These are phyloP conservation scores for Tyria jacobaeae DNA, from an alignment of 2,888 invertebrate species.

Conservation along the genomic window DNA sequence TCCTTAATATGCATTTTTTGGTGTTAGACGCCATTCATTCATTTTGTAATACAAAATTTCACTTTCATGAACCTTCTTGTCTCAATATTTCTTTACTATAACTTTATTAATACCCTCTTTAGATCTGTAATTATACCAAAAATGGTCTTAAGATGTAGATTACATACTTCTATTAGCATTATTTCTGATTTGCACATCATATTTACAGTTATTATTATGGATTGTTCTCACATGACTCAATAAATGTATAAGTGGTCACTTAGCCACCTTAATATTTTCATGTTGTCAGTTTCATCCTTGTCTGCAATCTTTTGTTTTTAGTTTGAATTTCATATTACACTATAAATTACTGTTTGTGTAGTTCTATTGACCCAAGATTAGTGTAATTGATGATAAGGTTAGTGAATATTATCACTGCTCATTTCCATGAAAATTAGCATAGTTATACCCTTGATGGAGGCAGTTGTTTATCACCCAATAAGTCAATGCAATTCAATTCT, in stretches of 20 bases:
- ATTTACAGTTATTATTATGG: neutral
- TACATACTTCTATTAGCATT: neutral
- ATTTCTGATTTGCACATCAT: neutral
- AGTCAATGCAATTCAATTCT: too few species aligned
- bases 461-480: too few species aligned
- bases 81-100: neutral
- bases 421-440: too few species aligned
- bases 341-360: too few species aligned
- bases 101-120: neutral
- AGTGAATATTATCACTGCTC: too few species aligned
- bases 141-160: neutral
- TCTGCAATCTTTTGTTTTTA: too few species aligned
- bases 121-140: neutral
- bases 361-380: too few species aligned
- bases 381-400: too few species aligned
- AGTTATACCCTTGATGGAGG: too few species aligned
- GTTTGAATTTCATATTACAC: too few species aligned
- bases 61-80: neutral
- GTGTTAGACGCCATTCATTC: neutral
- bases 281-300: neutral
- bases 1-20: neutral
- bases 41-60: neutral
- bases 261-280: neutral
- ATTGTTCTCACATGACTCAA: neutral
- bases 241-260: too few species aligned